Evolutionary conservation across 2,888 invertebrate species (phyloP).

Genomic region (Phragmatobia fuliginosa): DNA sequence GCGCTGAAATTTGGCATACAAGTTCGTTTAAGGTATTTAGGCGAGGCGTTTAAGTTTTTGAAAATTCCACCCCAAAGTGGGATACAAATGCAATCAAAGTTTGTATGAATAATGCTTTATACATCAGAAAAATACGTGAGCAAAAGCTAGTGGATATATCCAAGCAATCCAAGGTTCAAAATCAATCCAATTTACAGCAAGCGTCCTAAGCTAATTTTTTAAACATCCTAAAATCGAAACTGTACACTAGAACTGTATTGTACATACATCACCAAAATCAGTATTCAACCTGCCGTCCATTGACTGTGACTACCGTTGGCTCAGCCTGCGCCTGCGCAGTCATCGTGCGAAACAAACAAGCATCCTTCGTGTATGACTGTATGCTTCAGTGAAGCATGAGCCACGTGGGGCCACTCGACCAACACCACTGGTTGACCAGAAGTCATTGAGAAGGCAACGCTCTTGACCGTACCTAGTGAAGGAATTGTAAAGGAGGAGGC

Average conservation of each 20-base stretch:
- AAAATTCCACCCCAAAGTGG: too few relatives aligned
- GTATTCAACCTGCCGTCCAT: conserved; percentile 27
- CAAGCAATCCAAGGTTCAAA: too few relatives aligned
- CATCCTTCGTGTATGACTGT: conserved; percentile 49
- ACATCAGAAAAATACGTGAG: too few relatives aligned
- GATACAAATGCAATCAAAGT: too few relatives aligned
- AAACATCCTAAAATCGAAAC: background rate
- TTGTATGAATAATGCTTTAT: too few relatives aligned
- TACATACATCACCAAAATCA: conserved; percentile 15
- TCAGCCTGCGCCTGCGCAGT: conserved; percentile 48
- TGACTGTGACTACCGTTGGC: conserved; percentile 46
- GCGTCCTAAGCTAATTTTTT: too few relatives aligned
- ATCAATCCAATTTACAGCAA: too few relatives aligned
- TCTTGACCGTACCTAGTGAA: background rate
- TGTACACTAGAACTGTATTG: conserved; percentile 6
- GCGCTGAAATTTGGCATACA: too few relatives aligned
- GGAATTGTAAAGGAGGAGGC: background rate
- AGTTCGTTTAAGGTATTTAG: too few relatives aligned
- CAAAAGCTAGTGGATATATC: too few relatives aligned
- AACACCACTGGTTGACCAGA: conserved; percentile 16
- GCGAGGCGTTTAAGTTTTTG: too few relatives aligned
- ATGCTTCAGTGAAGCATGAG: conserved; percentile 67
- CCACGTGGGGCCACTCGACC: conserved; percentile 61
- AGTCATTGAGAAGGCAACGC: conserved; percentile 15
- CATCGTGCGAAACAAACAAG: conserved; percentile 59